These are phyloP conservation scores for Pelobates cultripes DNA, from an alignment of 2,797 vertebrate genomes.

Conservation along the genomic window DNA sequence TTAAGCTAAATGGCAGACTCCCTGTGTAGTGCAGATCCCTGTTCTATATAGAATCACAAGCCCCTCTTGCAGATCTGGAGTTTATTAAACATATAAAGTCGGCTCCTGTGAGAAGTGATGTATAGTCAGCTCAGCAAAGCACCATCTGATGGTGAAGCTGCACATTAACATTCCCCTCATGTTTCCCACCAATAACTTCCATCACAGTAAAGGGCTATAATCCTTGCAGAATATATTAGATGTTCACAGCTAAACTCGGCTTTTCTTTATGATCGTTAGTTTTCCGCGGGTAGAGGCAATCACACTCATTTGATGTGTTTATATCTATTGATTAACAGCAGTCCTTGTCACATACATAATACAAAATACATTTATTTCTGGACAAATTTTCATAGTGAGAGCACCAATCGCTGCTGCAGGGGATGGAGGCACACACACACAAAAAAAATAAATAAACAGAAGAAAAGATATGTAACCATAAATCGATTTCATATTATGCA, in stretches of 20 bases:
- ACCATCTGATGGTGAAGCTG: conserved; percentile 37
- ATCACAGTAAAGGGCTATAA: conserved; percentile 55
- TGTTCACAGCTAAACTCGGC: conserved; percentile 47
- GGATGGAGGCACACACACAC: conserved; percentile 1
- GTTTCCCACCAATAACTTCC: conserved; percentile 53
- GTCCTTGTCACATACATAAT: conserved; percentile 49
- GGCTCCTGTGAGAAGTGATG: conserved; percentile 41
- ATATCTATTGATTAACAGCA: conserved; percentile 56
- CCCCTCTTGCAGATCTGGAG: conserved; percentile 6
- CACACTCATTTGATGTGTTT: conserved; percentile 54
- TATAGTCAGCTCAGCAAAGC: conserved; percentile 49
- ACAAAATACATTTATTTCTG: conserved; percentile 39
- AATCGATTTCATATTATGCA: no score
- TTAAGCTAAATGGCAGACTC: conserved; percentile 37
- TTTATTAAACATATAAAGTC: conserved; percentile 57
- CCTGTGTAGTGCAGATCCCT: conserved; percentile 29
- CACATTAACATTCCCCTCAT: conserved; percentile 52
- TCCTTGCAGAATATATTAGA: conserved; percentile 57
- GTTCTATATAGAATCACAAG: not conserved
- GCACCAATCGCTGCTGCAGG: not conserved
- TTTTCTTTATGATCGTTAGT: conserved; percentile 55
- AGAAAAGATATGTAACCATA: no score
- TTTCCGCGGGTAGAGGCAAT: conserved; percentile 53
- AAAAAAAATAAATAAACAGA: no score
- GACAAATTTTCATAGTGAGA: conserved; percentile 10